Conservation (phyloP, 2,888 invertebrate species). For the Spisula solida region DNA sequence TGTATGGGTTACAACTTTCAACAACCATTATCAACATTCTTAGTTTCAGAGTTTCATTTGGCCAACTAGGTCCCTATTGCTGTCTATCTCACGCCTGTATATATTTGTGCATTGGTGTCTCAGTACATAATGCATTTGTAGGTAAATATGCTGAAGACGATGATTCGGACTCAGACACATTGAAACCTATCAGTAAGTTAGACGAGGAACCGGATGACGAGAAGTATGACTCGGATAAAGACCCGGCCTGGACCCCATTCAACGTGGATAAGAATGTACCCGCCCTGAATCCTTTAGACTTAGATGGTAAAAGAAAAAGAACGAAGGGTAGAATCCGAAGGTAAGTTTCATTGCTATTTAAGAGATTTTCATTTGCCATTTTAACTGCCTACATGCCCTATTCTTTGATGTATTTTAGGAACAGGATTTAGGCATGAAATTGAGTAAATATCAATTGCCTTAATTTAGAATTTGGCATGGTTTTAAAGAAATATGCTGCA, state of each 20-base stretch:
- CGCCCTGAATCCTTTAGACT: conserved; percentile 38
- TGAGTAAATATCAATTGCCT: no score
- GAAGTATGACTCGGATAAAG: conserved; percentile 85
- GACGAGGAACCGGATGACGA: conserved; percentile 69
- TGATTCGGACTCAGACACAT: conserved; percentile 71
- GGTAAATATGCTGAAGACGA: conserved; percentile 66
- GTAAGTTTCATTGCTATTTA: conserved; percentile 11
- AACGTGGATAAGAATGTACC: conserved; percentile 67
- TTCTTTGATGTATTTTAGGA: no score
- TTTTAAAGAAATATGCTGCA: no score
- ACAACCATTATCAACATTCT: no score
- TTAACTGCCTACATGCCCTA: no score
- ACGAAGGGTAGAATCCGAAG: conserved; percentile 51
- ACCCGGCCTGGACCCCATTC: conserved; percentile 85
- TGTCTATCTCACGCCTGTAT: not conserved
- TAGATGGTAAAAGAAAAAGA: conserved; percentile 50
- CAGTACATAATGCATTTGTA: conserved; percentile 43
- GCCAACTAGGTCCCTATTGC: no score
- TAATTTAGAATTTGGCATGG: no score
- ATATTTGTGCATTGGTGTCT: conserved; percentile 13
- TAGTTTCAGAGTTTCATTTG: no score
- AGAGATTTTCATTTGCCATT: no score
- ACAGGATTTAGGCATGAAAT: no score
- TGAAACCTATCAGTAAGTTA: conserved; percentile 62
- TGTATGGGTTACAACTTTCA: no score